phyloP scores from a whole-genome alignment of 1,140 invertebrate genomes.

The Hydropsyche tenuis region DNA sequence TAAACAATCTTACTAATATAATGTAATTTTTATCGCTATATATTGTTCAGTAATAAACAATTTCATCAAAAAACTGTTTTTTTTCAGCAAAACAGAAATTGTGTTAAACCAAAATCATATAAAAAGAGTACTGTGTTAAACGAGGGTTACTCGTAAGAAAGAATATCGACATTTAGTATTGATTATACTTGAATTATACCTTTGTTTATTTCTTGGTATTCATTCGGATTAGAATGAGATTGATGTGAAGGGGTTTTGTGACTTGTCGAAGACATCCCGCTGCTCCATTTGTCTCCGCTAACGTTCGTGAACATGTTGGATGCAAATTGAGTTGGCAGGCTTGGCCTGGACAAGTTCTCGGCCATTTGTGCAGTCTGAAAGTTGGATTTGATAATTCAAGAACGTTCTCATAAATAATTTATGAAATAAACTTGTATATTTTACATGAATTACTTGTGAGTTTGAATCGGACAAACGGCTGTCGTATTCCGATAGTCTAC shows the following conservation, averaged over 20 bases:
- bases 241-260: background rate
- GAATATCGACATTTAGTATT: too few species aligned
- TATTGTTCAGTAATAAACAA: too few species aligned
- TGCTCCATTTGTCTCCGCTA: slow-evolving; percentile 27
- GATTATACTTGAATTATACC: slow-evolving; percentile 30
- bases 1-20: too few species aligned
- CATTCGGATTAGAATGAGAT: slow-evolving; percentile 27
- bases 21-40: too few species aligned
- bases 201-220: slow-evolving; percentile 44
- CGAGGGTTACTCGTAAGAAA: too few species aligned
- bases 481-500: slow-evolving; percentile 76
- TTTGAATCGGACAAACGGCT: slow-evolving; percentile 78
- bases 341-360: slow-evolving; percentile 10
- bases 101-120: too few species aligned
- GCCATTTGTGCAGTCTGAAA: background rate
- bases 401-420: too few species aligned
- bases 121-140: too few species aligned
- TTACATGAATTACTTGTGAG: slow-evolving; percentile 62
- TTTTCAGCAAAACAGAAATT: too few species aligned
- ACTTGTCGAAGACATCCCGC: slow-evolving; percentile 3
- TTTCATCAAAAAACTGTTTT: too few species aligned
- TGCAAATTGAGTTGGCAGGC: slow-evolving; percentile 46
- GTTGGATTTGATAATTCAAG: too few species aligned
- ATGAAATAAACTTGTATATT: too few species aligned
- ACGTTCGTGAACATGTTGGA: slow-evolving; percentile 43